Evolutionary conservation across 2,888 invertebrate genomes (phyloP), one percentile per base, ranked within the genome.

Genomic region (Andrena marginata): DNA sequence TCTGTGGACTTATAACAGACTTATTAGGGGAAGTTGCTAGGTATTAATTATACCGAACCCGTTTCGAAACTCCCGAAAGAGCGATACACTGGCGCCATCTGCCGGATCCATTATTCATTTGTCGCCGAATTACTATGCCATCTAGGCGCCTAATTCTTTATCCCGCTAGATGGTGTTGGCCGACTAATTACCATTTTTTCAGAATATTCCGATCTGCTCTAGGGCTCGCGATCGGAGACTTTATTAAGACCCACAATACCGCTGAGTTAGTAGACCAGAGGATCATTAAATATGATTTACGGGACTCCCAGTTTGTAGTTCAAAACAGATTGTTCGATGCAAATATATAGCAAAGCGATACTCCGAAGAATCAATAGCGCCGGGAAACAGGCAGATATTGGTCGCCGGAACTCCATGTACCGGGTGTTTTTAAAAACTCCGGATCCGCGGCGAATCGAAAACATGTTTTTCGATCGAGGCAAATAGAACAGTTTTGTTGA

Each of bases 221-320:
- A 49, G 8, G 33, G n/a, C 20, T 16, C 29, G 49, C 62, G 20
- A 56, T 35, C 71, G 67, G 71, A 29, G 67, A 79, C 80, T 80
- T 80, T 80, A 80, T 80, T 80, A 80, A 80, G 80, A 79, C 80
- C 23, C 80, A 68, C 72, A 79, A 80, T 79, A 63, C 80, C 80
- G 54, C 29, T 56, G 80, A 68, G 80, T 67, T 80, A 80, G 79
- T 72, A 68, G 80, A 78, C 80, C 79, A 67, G 72, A 35, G 80
- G 80, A 80, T 80, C 79, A 80, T 80, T 80, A 80, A 79, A 80
- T 79, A 54, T 80, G 80, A 80, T 80, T 80, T 80, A 80, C 56
- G 72, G 67, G 29, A 72, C 79, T 79, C 80, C 67, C 69, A 72
- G 71, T 75, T 68, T 80, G 67, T 80, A 80, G 80, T 80, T 79